A percentile compares a stretch with the other conserved stretches of the same genome.
phyloP scores from a whole-genome alignment of 2,888 invertebrate genomes.

The Dryadula phaetusa region DNA sequence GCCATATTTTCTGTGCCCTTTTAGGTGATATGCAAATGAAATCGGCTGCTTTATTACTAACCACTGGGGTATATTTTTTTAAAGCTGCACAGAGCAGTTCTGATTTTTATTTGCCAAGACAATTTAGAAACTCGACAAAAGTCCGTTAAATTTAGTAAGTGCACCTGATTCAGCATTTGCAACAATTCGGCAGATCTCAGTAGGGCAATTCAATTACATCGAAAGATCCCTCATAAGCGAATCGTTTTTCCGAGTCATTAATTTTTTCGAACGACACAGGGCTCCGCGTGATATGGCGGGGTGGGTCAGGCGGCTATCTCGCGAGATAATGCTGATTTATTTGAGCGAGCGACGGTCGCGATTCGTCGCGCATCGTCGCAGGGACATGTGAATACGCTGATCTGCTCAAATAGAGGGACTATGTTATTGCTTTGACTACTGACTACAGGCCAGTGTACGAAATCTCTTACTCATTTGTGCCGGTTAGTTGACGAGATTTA shows the following conservation, averaged over 20 bases:
- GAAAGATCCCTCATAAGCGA: slow-evolving; percentile 85
- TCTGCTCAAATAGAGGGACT: slow-evolving; percentile 60
- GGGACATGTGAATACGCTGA: slow-evolving; percentile 55
- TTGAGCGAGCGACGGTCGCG: slow-evolving; percentile 77
- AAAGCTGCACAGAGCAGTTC: not conserved
- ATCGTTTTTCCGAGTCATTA: slow-evolving; percentile 85
- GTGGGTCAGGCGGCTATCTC: slow-evolving; percentile 76
- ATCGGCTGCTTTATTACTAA: slow-evolving; percentile 33
- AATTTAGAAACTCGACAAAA: slow-evolving; percentile 26
- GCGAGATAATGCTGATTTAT: slow-evolving; percentile 85
- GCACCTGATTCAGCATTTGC: slow-evolving; percentile 63
- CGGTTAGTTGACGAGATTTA: slow-evolving; percentile 83
- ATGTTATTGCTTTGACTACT: slow-evolving; percentile 63
- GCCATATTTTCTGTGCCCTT: slow-evolving; percentile 59
- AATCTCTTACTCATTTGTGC: slow-evolving; percentile 69
- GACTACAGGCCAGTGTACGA: slow-evolving; percentile 42
- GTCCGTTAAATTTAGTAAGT: slow-evolving; percentile 29
- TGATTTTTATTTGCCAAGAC: not conserved
- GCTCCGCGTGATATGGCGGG: slow-evolving; percentile 76
- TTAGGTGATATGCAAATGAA: slow-evolving; percentile 53
- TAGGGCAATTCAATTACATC: slow-evolving; percentile 83
- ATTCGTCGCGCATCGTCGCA: slow-evolving; percentile 78
- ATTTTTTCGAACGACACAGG: slow-evolving; percentile 84
- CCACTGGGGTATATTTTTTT: not conserved
- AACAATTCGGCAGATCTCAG: slow-evolving; percentile 76